Evolutionary conservation across 1,140 invertebrate genomes (phyloP).

Genomic region (Bombus confusus): DNA sequence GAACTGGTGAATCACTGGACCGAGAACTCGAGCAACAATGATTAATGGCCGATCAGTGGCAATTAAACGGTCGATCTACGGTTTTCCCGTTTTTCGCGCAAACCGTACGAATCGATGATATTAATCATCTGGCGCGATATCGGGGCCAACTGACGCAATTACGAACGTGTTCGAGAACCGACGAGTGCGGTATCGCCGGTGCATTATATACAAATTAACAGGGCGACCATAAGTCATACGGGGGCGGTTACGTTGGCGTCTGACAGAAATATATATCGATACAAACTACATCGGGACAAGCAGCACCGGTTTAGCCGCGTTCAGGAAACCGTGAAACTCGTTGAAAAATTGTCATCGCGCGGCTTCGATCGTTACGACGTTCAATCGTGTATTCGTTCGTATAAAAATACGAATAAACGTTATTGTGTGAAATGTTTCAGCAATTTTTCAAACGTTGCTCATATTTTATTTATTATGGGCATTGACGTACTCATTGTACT

Average conservation of each 20-base stretch:
- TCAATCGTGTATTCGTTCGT: neutral
- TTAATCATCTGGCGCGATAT: neutral
- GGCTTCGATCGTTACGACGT: neutral
- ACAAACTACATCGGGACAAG: slow-evolving; percentile 6
- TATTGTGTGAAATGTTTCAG: no score
- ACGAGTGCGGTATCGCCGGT: neutral
- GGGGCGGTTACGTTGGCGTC: slow-evolving; percentile 23
- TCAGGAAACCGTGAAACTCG: slow-evolving; percentile 30
- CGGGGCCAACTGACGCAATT: slow-evolving; percentile 4
- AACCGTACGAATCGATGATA: neutral
- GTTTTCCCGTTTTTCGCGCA: slow-evolving; percentile 33
- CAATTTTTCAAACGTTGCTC: no score
- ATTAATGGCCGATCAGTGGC: slow-evolving; percentile 23
- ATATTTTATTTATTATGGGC: neutral
- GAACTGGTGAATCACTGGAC: neutral
- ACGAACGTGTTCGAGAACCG: neutral
- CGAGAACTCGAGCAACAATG: neutral
- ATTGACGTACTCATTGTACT: no score
- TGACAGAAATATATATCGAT: slow-evolving; percentile 36
- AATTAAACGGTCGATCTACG: slow-evolving; percentile 17
- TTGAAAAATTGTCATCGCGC: slow-evolving; percentile 16
- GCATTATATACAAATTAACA: slow-evolving; percentile 38
- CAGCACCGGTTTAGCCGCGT: slow-evolving; percentile 37
- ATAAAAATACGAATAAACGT: neutral
- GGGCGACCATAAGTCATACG: slow-evolving; percentile 26